Evolutionary conservation across 1,140 invertebrate species (phyloP).

Genomic region (Saccostrea cuccullata): DNA sequence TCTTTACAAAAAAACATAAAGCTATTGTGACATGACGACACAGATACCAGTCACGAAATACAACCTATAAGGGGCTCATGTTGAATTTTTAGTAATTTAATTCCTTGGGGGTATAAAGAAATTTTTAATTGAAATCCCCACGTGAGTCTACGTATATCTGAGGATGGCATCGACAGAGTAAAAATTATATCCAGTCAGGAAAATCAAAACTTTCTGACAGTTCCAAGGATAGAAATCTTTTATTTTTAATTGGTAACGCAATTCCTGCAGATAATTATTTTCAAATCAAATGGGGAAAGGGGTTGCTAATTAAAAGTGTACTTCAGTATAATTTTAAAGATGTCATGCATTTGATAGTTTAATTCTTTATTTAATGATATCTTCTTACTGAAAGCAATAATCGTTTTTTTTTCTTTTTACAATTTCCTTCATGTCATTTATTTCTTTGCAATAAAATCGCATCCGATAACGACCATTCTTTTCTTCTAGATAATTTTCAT

Average conservation of each 20-base stretch:
- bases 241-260: constrained; percentile 16
- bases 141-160: background rate
- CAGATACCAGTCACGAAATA: background rate
- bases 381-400: background rate
- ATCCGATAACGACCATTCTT: background rate
- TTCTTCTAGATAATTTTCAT: background rate
- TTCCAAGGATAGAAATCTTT: background rate
- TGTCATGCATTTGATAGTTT: background rate
- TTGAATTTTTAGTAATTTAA: constrained; percentile 28
- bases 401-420: background rate
- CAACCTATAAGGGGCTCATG: background rate
- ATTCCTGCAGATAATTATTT: background rate
- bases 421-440: background rate
- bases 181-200: background rate
- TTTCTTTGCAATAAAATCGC: background rate
- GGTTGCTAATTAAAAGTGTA: background rate
- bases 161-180: background rate
- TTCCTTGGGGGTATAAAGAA: background rate
- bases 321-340: background rate
- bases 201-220: background rate
- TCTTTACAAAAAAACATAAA: background rate
- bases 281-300: background rate
- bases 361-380: background rate
- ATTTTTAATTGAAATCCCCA: background rate
- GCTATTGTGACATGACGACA: background rate